These are phyloP conservation scores for Hypocryptadius cinnamomeus DNA, from an alignment of 2,113 vertebrate genomes.

Conservation along the genomic window DNA sequence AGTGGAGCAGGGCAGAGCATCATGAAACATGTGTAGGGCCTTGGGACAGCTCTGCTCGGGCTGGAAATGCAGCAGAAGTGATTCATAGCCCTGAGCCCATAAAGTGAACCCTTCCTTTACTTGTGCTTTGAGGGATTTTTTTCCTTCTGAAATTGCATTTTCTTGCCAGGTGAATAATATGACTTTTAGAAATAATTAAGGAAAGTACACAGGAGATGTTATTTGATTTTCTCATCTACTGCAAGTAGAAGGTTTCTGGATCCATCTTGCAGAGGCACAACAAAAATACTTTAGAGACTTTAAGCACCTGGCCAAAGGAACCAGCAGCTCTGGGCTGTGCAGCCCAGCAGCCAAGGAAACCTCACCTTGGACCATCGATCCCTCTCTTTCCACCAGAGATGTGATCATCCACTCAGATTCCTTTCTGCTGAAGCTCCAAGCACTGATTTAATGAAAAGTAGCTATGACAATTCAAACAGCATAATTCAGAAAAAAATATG, in stretches of 20 bases:
- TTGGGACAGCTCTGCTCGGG: neutral
- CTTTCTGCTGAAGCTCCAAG: neutral
- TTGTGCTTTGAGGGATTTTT: neutral
- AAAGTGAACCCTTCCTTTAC: neutral
- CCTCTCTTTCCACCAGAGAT: neutral
- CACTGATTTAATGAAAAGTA: neutral
- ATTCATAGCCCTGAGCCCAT: neutral
- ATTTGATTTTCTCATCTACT: neutral
- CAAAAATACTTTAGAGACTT: neutral
- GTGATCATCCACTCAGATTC: neutral
- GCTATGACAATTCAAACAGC: neutral
- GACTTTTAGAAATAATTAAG: neutral
- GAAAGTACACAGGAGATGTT: neutral
- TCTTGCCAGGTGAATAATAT: neutral
- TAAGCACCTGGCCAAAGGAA: neutral
- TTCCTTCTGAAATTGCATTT: neutral
- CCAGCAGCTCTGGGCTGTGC: accelerated
- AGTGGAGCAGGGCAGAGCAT: neutral
- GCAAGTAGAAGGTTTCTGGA: neutral
- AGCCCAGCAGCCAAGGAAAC: neutral
- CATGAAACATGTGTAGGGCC: neutral
- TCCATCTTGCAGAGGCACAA: neutral
- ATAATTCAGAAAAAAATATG: accelerated
- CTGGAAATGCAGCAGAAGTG: neutral
- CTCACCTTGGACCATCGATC: accelerated